Conservation (phyloP, 2,888 invertebrate genomes). For the Morinoia aosen region DNA sequence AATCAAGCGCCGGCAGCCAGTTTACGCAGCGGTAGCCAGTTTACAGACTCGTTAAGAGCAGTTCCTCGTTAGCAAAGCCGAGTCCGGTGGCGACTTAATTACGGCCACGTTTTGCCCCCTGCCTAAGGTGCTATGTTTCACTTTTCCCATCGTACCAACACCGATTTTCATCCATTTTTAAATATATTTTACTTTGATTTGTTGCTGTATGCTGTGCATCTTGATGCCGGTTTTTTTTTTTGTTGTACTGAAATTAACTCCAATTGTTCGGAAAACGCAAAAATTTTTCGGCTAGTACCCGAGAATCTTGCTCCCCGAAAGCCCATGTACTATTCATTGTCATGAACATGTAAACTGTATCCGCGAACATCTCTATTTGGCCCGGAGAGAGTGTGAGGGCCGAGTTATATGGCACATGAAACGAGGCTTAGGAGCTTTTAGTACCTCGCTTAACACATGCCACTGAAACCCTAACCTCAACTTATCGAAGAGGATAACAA, state of each 20-base stretch:
- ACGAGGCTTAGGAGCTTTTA: not conserved
- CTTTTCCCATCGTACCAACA: not conserved
- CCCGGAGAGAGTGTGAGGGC: not conserved
- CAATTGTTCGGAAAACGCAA: not conserved
- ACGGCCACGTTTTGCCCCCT: not conserved
- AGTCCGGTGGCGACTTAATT: not conserved
- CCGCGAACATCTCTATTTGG: not conserved
- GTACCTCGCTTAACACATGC: slow-evolving; percentile 23
- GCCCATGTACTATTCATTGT: not conserved
- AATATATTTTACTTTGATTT: not conserved
- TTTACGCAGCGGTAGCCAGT: not conserved
- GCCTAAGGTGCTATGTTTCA: not conserved
- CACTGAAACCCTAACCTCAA: not conserved
- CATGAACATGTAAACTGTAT: not conserved
- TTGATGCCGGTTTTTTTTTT: not conserved
- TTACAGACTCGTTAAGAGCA: not conserved
- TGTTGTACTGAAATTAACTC: not conserved
- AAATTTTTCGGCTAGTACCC: not conserved
- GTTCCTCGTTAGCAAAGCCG: not conserved
- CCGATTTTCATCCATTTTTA: not conserved
- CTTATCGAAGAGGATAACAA: slow-evolving; percentile 14
- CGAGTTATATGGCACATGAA: not conserved
- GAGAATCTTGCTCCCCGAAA: not conserved
- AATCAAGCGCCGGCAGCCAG: not conserved
- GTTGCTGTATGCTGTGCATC: not conserved